Evolutionary conservation across 2,797 vertebrate species (phyloP).

Genomic region (Chaetophractus vellerosus): DNA sequence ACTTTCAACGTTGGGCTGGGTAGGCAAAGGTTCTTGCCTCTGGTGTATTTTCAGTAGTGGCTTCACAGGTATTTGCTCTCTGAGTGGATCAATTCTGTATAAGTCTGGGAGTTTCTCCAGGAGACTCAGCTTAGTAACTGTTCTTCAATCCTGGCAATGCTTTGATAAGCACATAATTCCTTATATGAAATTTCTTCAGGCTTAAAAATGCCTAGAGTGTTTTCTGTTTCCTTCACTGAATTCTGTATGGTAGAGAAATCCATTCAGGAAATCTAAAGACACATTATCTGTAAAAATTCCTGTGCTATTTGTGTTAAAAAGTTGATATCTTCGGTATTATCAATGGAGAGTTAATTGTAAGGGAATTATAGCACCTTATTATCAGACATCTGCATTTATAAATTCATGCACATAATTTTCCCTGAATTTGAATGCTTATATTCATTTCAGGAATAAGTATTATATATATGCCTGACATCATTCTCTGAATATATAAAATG

Average conservation of each 20-base stretch:
- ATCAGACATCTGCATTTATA: slow-evolving; percentile 15
- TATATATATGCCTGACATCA: neutral
- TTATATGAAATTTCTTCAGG: neutral
- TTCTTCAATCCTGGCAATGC: neutral
- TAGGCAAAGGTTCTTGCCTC: neutral
- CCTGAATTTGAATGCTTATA: slow-evolving; percentile 33
- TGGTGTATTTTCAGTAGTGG: neutral
- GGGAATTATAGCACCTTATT: slow-evolving; percentile 53
- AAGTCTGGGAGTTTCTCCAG: neutral
- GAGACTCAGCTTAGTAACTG: neutral
- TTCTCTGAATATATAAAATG: slow-evolving; percentile 17
- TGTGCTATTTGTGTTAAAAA: slow-evolving; percentile 18
- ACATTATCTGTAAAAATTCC: neutral
- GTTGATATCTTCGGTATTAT: neutral
- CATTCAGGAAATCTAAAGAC: slow-evolving; percentile 42
- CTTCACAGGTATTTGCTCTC: neutral
- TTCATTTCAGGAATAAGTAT: slow-evolving; percentile 21
- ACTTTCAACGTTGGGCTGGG: neutral
- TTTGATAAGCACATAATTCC: neutral
- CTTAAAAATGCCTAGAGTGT: neutral
- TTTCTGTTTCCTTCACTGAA: neutral
- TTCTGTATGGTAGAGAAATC: neutral
- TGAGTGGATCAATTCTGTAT: neutral
- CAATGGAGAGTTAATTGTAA: slow-evolving; percentile 56
- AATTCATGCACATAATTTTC: slow-evolving; percentile 9